phyloP scores from a whole-genome alignment of 2,888 invertebrate species.

The Mimas tiliae region DNA sequence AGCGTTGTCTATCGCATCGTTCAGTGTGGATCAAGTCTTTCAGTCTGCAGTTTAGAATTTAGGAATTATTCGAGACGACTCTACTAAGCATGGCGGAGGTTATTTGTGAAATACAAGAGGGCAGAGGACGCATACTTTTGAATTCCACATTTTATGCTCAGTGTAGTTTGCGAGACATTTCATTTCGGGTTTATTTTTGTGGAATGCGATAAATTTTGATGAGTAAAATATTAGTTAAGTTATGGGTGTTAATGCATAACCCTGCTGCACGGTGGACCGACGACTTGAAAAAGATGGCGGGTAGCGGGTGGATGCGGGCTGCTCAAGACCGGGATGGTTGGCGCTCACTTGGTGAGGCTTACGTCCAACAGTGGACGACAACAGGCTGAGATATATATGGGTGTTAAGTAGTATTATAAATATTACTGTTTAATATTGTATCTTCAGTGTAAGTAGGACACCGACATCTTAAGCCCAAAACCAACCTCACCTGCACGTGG shows the following conservation, averaged over 20 bases:
- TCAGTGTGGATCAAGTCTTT: neutral
- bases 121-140: neutral
- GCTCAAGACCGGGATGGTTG: too few relatives aligned
- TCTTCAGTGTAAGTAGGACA: too few relatives aligned
- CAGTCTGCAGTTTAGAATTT: constrained; percentile 8
- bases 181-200: constrained; percentile 7
- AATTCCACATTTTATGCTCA: constrained; percentile 8
- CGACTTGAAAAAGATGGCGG: too few relatives aligned
- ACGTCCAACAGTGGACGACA: too few relatives aligned
- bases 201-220: neutral
- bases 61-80: constrained; percentile 10
- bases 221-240: neutral
- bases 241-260: neutral
- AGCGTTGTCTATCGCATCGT: neutral
- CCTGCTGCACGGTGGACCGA: too few relatives aligned
- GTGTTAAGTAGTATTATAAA: neutral
- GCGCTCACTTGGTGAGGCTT: too few relatives aligned
- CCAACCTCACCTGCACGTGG: too few relatives aligned
- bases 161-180: constrained; percentile 1
- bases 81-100: neutral
- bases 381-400: too few relatives aligned
- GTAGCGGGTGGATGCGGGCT: too few relatives aligned
- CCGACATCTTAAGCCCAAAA: too few relatives aligned
- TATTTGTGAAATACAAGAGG: constrained; percentile 7
- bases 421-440: too few relatives aligned